Base-by-base conservation (phyloP, 2,888 invertebrate genomes). In the Tetrapedia diversipes region DNA sequence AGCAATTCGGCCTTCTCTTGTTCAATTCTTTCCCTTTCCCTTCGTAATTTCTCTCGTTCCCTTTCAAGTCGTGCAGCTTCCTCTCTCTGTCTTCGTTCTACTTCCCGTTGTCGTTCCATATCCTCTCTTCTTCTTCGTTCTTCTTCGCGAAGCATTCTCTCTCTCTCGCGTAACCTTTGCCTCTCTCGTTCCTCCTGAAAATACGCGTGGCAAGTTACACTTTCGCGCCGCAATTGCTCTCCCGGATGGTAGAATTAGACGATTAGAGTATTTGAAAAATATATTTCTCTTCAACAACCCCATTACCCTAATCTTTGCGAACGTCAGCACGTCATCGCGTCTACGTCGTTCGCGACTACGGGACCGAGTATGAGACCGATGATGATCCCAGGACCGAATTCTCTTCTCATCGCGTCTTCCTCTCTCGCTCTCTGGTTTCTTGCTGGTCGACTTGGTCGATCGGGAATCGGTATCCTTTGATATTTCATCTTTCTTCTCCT, bases 1-100 rank as follows among this genome's bases (percentile, higher is more conserved):
- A 98, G 92, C 29, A 98, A 91, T 89, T 98, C 97, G 19, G 96
- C 95, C 92, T 97, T 97, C 89, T 98, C 97, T 3, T 96, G 94
- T 89, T 98, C 98, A 65, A 98, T 95, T 84, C 96, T 95, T 87
- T 97, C 97, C 27, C 97, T 94, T 92, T 98, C 98, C 16, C 96
- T 92, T 54, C 96, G 94, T 78, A 97, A 92, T 88, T 96, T 96
- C 87, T 97, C 96, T 32, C 97, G 93, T 90, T 97, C 97, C 60
- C 96, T 94, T 75, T 95, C 96, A 63, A 98, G 93, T 63, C 97
- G 95, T 53, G 95, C 94, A 43, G 97, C 96, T 92, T 98, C 98
- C 89, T 96, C 96, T 4, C 97, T 94, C 90, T 98, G 97, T 11
- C 96, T 94, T 3, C 97, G 93, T 89, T 98, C 97, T 14, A 96